phyloP scores from a whole-genome alignment of 2,113 vertebrate genomes.

The Psittacus erithacus region DNA sequence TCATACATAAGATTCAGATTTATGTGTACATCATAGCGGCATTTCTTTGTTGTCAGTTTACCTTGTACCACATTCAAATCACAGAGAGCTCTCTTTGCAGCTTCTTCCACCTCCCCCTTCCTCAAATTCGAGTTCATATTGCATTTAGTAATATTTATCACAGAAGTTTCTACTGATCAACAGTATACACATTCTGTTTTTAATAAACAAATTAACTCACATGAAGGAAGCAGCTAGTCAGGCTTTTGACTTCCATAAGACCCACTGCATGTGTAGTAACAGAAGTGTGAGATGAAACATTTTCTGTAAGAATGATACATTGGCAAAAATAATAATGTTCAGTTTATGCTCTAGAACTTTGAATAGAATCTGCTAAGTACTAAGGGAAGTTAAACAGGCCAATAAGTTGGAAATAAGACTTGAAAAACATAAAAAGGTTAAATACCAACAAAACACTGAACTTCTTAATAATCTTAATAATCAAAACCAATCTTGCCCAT shows the following conservation, averaged over 20 bases:
- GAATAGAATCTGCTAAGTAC: not conserved
- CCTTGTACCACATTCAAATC: rapidly evolving
- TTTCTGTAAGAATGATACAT: not conserved
- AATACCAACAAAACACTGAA: not conserved
- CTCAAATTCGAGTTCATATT: not conserved
- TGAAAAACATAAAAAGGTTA: not conserved
- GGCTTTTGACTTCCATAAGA: not conserved
- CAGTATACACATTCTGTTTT: not conserved
- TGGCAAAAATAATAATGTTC: not conserved
- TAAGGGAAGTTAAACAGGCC: not conserved
- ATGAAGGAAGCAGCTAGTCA: not conserved
- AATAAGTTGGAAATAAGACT: not conserved
- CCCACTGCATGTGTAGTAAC: not conserved
- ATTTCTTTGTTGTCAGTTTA: not conserved
- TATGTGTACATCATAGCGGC: not conserved
- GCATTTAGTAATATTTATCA: not conserved
- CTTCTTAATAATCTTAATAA: not conserved
- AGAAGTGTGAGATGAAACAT: not conserved
- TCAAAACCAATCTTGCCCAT: not conserved
- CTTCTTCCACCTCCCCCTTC: not conserved
- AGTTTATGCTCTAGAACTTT: not conserved
- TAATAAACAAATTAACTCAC: not conserved
- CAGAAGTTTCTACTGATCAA: not conserved
- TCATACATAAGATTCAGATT: not conserved
- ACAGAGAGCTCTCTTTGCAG: not conserved